Conservation (phyloP, 2,888 invertebrate genomes). For the Cephus nigrinus region DNA sequence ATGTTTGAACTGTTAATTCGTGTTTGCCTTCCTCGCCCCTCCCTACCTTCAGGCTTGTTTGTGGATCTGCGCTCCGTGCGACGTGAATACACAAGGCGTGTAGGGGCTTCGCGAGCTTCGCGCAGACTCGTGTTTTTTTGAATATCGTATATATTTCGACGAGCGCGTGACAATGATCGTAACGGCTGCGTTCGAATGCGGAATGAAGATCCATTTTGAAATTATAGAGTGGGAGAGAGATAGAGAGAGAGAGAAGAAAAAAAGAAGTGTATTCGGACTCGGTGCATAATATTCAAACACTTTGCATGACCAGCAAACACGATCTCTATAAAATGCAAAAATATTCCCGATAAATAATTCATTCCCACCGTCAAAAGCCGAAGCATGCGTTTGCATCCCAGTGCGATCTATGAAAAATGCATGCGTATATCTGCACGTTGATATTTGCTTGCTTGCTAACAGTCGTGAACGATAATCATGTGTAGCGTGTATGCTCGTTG, state of each 20-base stretch:
- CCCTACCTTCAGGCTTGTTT: background rate
- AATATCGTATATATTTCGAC: too few relatives aligned
- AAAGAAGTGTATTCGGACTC: constrained; percentile 12
- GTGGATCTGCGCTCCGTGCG: too few relatives aligned
- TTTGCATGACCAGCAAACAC: too few relatives aligned
- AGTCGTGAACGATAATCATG: too few relatives aligned
- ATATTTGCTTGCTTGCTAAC: too few relatives aligned
- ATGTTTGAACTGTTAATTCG: constrained; percentile 21
- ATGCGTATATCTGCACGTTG: constrained; percentile 5
- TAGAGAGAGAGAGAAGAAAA: constrained; percentile 14
- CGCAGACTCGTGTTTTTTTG: too few relatives aligned
- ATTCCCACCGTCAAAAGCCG: constrained; percentile 22
- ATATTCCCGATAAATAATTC: constrained; percentile 36
- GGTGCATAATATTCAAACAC: too few relatives aligned
- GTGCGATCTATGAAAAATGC: constrained; percentile 21
- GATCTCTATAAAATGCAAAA: constrained; percentile 31
- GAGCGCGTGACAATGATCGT: too few relatives aligned
- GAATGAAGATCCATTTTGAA: too few relatives aligned
- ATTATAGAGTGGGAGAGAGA: background rate
- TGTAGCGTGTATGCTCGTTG: too few relatives aligned
- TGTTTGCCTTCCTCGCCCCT: constrained; percentile 8
- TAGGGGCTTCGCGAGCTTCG: background rate
- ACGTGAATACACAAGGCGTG: background rate
- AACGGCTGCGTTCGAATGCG: too few relatives aligned
- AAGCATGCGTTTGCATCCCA: constrained; percentile 15